phyloP scores from a whole-genome alignment of 2,888 invertebrate genomes.

The Cryptus viduatorius region DNA sequence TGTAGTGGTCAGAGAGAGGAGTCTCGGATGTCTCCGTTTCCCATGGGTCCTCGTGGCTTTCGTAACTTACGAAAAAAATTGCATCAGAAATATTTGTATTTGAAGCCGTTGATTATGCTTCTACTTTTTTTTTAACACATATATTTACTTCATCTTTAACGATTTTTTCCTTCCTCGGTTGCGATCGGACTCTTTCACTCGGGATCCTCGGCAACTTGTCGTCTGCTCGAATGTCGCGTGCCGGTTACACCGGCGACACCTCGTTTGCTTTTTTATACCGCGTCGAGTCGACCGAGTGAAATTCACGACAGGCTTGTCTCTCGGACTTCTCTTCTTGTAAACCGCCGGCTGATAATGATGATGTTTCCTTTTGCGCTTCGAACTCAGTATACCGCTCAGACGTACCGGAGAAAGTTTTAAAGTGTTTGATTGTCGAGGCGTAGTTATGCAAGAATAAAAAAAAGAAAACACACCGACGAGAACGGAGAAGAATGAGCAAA shows the following conservation, averaged over 20 bases:
- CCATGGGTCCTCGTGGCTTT: conserved; percentile 65
- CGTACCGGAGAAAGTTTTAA: conserved; percentile 63
- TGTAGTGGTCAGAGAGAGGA: conserved; percentile 32
- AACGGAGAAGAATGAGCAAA: conserved; percentile 25
- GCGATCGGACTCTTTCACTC: conserved; percentile 48
- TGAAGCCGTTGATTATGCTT: conserved; percentile 43
- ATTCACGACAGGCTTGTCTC: conserved; percentile 54
- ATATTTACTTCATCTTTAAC: conserved; percentile 12
- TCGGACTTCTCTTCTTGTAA: conserved; percentile 38
- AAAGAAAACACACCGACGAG: conserved; percentile 12
- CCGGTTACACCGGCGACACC: conserved; percentile 42
- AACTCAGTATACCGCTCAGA: conserved; percentile 25
- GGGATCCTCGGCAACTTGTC: conserved; percentile 22
- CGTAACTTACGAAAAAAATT: conserved; percentile 76
- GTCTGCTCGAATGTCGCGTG: conserved; percentile 45
- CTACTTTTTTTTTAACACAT: conserved; percentile 36
- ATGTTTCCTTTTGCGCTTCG: conserved; percentile 44
- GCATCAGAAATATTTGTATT: conserved; percentile 72
- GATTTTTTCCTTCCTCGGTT: conserved; percentile 12
- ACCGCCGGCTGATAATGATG: conserved; percentile 48
- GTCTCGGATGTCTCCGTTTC: conserved; percentile 35
- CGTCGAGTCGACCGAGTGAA: conserved; percentile 59
- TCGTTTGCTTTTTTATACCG: conserved; percentile 7
- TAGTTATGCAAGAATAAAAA: conserved; percentile 57
- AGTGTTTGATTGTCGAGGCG: conserved; percentile 58